Percentiles rank a stretch among this genome's conserved stretches.
phyloP scores from a whole-genome alignment of 2,888 invertebrate species.

The Salpingus planirostris region DNA sequence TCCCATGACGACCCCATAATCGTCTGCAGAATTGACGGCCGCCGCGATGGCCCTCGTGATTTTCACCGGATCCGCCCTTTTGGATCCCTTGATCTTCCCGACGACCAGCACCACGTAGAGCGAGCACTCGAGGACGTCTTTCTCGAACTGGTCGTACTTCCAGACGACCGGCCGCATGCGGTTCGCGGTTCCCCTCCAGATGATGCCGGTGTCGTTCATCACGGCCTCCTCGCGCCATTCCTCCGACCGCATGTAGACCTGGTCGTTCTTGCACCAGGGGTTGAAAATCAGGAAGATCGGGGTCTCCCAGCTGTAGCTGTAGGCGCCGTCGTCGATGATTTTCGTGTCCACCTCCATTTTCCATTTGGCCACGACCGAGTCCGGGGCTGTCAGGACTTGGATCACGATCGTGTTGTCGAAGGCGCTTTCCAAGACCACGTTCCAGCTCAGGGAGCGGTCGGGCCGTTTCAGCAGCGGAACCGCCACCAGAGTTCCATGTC shows the following conservation, averaged over 20 bases:
- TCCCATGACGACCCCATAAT: conserved; percentile 76
- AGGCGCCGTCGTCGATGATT: conserved; percentile 55
- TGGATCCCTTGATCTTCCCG: conserved; percentile 49
- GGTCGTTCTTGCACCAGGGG: conserved; percentile 74
- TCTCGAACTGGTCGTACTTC: conserved; percentile 87
- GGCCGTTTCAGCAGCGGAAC: conserved; percentile 61
- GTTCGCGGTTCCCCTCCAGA: conserved; percentile 85
- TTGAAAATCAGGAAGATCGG: conserved; percentile 80
- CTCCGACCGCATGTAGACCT: conserved; percentile 56
- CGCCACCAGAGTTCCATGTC: conserved; percentile 70
- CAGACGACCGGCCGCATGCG: conserved; percentile 77
- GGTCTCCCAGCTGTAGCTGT: conserved; percentile 68
- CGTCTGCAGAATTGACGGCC: conserved; percentile 79
- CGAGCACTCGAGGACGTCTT: conserved; percentile 70
- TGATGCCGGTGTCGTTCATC: conserved; percentile 76
- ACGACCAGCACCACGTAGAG: conserved; percentile 63
- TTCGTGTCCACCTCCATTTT: conserved; percentile 75
- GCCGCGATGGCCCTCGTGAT: conserved; percentile 76
- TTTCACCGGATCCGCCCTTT: conserved; percentile 67
- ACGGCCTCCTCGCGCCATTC: conserved; percentile 76
- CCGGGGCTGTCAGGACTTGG: conserved; percentile 61
- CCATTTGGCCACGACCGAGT: conserved; percentile 76
- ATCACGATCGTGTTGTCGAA: conserved; percentile 53
- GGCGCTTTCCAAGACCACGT: conserved; percentile 59
- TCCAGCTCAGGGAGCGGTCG: conserved; percentile 60